Base-by-base conservation (phyloP, 2,888 invertebrate species). In the Rhorus exstirpatorius region DNA sequence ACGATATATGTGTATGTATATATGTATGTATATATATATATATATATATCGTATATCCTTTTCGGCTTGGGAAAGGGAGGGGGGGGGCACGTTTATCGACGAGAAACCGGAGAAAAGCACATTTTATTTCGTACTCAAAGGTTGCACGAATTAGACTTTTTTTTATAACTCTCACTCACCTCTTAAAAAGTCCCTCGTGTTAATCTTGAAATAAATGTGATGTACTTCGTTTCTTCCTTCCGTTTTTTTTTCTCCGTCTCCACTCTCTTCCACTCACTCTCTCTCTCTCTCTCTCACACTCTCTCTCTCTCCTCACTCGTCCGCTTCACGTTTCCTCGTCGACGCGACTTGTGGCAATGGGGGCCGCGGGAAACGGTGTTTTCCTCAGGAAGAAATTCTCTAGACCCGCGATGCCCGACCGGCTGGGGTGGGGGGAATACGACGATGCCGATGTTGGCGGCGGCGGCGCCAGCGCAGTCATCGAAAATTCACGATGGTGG, bases 381-480 rank as follows among this genome's bases (percentile, higher is more conserved):
- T 90, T 89, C 88, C 86, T 87, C 79, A 65, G 83, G 46, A 55
- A 86, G 87, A 90, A 89, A 90, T n/a, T n/a, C 84, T 90, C 86
- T 86, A 89, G 74, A 90, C 2, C 89, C 89, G 89, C 89, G 89
- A 90, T 89, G 90, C 89, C 90, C 10, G 51, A 89, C 88, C 86
- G 85, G 88, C 89, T 87, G 87, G 84, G 68, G 85, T 87, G 76
- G 49, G 78, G 81, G n/a, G n/a, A n/a, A n/a, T n/a, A n/a, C n/a
- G n/a, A n/a, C n/a, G n/a, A n/a, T n/a, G n/a, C n/a, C 63, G 72
- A 75, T 61, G 75, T 68, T 41, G 60, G 55, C 17, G 38, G 65
- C 35, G 31, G 63, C 85, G 87, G 86, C 87, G 86, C 83, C 88
- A 88, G 88, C 88, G 85, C n/a, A n/a, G n/a, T n/a, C 77, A 87